Evolutionary conservation across 2,888 invertebrate genomes (phyloP).

Genomic region (Lasiommata megera): DNA sequence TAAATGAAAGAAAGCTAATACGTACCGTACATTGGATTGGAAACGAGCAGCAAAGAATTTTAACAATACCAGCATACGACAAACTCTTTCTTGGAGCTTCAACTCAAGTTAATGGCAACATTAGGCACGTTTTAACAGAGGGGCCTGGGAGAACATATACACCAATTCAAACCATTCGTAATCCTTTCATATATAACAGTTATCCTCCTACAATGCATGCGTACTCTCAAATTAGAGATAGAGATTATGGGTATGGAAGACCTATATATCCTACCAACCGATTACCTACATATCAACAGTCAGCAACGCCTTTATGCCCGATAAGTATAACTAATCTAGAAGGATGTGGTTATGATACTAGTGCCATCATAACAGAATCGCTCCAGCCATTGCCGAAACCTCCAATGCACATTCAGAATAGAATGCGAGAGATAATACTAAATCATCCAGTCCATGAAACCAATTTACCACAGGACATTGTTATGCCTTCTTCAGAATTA

Average conservation of each 20-base stretch:
- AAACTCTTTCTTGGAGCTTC: neutral
- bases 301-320: neutral
- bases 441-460: neutral
- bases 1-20: neutral
- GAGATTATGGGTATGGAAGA: neutral
- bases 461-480: neutral
- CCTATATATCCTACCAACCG: neutral
- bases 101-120: neutral
- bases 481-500: neutral
- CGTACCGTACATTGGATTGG: neutral
- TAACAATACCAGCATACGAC: neutral
- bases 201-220: neutral
- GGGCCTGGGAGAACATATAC: neutral
- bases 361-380: neutral
- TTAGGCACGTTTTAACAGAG: neutral
- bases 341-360: neutral
- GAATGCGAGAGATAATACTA: neutral
- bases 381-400: neutral
- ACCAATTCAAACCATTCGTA: neutral
- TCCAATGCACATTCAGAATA: slow-evolving; percentile 13
- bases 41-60: neutral
- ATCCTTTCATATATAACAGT: neutral
- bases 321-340: neutral
- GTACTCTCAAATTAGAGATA: neutral
- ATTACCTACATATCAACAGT: neutral